Base-by-base conservation (phyloP, 2,797 vertebrate species). In the Sebastes matsubarae region DNA sequence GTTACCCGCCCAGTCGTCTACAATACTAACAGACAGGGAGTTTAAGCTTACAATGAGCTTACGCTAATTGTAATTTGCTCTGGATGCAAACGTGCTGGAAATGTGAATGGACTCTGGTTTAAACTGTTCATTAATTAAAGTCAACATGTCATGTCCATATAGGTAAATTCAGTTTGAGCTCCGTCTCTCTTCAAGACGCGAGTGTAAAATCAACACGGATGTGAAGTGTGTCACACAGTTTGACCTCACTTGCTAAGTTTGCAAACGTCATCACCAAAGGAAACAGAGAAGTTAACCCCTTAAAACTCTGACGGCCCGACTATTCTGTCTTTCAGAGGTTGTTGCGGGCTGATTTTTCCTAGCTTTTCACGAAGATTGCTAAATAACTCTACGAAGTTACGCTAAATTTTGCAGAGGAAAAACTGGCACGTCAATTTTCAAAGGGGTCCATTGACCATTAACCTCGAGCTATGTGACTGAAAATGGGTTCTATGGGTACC, bases 261-360 rank as follows among this genome's bases (percentile, higher is more conserved):
- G 84, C 34, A 72, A 86, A 87, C 75, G 80, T 85, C 75, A 86
- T 90, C 84, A 90, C 65, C 63, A 87, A 87, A 82, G 80, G 80
- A 82, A 85, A 87, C 76, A 83, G 68, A 77, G 72, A 11, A 79
- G 50, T 25, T 24, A 9, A 36, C 22, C 61, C 16, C 42, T 50
- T 50, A 50, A 50, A 50, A 50, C 72, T 64, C 67, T 32, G 42
- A 46, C 1, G 0, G 16, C 3, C 42, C 16, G 42, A 18, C 16
- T 50, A 20, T 50, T 50, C 42, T 50, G 42, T 50, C 42, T 50
- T 18, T 50, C 42, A 50, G 16, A 50, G 42, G 16, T 50, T 50
- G 38, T 16, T 42, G 38, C 2, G 0, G 5, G 6, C 38, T 3
- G 5, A 42, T 42, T 42, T 42, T 42, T 42, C 13, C 38, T 42